phyloP scores from a whole-genome alignment of 2,113 vertebrate species.

The Paradoxurus hermaphroditus region DNA sequence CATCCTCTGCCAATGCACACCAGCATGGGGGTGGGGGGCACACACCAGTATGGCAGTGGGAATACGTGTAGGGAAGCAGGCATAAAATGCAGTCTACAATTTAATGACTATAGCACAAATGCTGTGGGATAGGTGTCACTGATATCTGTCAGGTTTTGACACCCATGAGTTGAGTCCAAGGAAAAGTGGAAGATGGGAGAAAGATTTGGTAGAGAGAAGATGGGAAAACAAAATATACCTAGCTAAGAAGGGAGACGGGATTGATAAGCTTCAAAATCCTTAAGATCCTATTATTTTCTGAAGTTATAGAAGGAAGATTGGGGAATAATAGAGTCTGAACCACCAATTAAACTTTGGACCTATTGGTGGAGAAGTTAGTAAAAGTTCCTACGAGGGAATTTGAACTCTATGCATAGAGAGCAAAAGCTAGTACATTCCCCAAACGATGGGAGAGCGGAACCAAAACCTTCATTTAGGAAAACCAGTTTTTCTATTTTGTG shows the following conservation, averaged over 20 bases:
- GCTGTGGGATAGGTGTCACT: background rate
- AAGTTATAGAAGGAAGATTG: background rate
- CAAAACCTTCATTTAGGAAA: constrained; percentile 30
- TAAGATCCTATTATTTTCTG: background rate
- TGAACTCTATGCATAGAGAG: background rate
- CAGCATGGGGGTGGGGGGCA: background rate
- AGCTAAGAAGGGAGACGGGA: background rate
- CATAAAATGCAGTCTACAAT: background rate
- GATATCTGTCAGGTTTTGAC: background rate
- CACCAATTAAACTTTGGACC: background rate
- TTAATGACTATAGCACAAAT: background rate
- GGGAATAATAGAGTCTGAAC: background rate
- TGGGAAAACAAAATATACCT: background rate
- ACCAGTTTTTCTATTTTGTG: constrained; percentile 16
- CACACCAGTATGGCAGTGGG: background rate
- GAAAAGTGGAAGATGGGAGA: background rate
- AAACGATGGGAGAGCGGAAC: background rate
- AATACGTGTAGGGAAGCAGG: background rate
- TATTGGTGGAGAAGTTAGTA: background rate
- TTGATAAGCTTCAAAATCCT: background rate
- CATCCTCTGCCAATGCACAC: background rate
- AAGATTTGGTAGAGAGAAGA: background rate
- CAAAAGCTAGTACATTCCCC: background rate
- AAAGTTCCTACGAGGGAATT: constrained; percentile 21
- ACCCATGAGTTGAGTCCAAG: background rate